phyloP scores from a whole-genome alignment of 1,140 invertebrate species.

The Drosophila repletoides region DNA sequence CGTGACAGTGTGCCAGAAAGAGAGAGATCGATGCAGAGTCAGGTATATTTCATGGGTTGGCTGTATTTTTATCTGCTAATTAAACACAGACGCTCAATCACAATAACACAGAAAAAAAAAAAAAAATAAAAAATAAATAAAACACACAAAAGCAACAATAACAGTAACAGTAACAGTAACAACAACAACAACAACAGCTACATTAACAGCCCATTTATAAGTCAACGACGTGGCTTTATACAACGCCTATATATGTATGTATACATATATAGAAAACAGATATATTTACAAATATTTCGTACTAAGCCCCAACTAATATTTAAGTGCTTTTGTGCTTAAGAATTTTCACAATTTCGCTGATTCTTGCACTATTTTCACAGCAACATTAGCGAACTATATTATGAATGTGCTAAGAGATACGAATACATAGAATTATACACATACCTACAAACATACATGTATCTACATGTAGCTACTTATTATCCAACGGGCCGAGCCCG shows the following conservation, averaged over 20 bases:
- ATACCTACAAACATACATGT: not conserved
- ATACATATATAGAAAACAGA: not conserved
- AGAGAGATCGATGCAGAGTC: not conserved
- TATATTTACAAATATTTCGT: constrained; percentile 19
- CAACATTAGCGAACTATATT: constrained; percentile 5
- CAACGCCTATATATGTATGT: constrained; percentile 13
- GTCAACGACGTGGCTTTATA: constrained; percentile 75
- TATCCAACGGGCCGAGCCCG: constrained; percentile 20
- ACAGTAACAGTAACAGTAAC: constrained; percentile 11
- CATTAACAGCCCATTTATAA: constrained; percentile 63
- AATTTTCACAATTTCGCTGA: constrained; percentile 46
- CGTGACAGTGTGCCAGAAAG: not conserved
- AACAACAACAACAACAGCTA: constrained; percentile 19
- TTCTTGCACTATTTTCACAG: constrained; percentile 8
- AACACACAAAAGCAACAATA: constrained; percentile 5
- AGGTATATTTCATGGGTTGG: constrained; percentile 57
- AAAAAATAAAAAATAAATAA: constrained; percentile 4
- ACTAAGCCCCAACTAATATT: constrained; percentile 14
- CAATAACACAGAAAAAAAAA: constrained; percentile 29
- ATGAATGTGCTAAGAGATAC: constrained; percentile 41
- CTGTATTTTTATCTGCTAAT: constrained; percentile 81
- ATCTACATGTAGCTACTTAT: not conserved
- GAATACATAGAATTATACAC: not conserved
- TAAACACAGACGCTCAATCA: constrained; percentile 78
- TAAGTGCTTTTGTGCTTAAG: constrained; percentile 18